Evolutionary conservation across 2,113 vertebrate genomes (phyloP), one percentile per base, ranked within the genome.

Genomic region (Lethenteron camtschaticum): DNA sequence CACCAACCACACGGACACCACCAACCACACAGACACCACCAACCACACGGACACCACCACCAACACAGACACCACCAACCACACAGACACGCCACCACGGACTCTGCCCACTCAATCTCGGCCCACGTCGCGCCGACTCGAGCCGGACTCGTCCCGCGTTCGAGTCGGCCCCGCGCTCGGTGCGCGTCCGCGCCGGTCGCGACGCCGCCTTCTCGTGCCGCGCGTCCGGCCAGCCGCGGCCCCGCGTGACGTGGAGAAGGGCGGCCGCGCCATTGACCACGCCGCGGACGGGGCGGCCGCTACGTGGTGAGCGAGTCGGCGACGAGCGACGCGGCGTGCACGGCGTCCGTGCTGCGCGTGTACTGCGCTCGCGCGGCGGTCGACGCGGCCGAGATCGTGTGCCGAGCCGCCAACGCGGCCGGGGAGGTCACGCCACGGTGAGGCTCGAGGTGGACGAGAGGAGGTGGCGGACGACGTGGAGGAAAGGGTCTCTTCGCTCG

Each of bases 211-310:
- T 96, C 79, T 80, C 79, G 11, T 95, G 94, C 76, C 81, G 82
- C 9, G 82, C 80, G 10, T 16, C n/a, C n/a, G 94, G 90, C 14
- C 81, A 85, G 71, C 90, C 94, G 1, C 80, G 83, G 0, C 80
- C 89, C 16, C 84, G 82, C 0, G 87, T 96, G 58, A 89, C 86
- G 59, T 96, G 94, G 84, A 90, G 75, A 96, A 95, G 75, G 90
- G 95, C 0, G 90, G 90, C 3, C 81, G 84, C 55, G 81, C 85
- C 72, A 66, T 99, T 68, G 79, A 81, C 1, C 41, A 41, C 41
- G 56, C n/a, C 2, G 9, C 10, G 2, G 75, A 73, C 0, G 86
- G 87, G 41, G 41, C 41, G 41, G 41, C 41, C 41, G 41, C 41
- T 41, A 41, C 41, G 41, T 5, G 41, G 41, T 41, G 41, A 41